These are phyloP conservation scores for Siniperca chuatsi DNA, from an alignment of 2,113 vertebrate genomes.

Conservation along the genomic window DNA sequence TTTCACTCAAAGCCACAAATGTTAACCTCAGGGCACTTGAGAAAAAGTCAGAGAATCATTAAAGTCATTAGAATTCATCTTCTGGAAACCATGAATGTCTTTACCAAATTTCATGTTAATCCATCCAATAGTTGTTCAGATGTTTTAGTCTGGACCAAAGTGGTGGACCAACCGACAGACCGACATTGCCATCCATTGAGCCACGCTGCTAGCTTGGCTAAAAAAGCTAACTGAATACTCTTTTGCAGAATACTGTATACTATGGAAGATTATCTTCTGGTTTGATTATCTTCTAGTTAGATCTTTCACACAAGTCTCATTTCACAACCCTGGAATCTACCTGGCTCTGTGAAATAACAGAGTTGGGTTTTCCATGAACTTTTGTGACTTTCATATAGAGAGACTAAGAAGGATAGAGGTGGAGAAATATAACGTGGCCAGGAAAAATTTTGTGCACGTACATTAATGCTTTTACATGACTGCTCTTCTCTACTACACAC, in stretches of 20 bases:
- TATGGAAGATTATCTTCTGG: background rate
- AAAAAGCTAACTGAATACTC: background rate
- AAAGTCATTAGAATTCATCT: background rate
- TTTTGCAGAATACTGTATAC: background rate
- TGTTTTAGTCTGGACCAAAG: background rate
- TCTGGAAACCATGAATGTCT: background rate
- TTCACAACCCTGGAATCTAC: constrained; percentile 18
- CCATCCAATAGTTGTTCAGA: no score
- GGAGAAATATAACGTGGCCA: background rate
- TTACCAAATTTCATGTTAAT: background rate
- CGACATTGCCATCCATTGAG: background rate
- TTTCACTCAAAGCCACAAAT: background rate
- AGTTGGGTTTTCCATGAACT: background rate
- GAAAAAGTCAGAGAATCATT: background rate
- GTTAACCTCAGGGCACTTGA: no score
- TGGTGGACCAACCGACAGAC: background rate
- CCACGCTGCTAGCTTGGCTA: background rate
- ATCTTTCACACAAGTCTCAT: constrained; percentile 4
- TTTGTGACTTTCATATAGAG: background rate
- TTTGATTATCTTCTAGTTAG: background rate
- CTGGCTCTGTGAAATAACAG: constrained; percentile 8
- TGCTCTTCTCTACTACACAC: constrained; percentile 15
- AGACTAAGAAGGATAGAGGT: constrained; percentile 3
- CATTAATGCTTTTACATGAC: constrained; percentile 1
- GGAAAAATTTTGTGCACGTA: background rate